Percentiles rank a stretch among this genome's conserved stretches.
Conservation (phyloP, 2,113 vertebrate species). For the Zapus hudsonius region DNA sequence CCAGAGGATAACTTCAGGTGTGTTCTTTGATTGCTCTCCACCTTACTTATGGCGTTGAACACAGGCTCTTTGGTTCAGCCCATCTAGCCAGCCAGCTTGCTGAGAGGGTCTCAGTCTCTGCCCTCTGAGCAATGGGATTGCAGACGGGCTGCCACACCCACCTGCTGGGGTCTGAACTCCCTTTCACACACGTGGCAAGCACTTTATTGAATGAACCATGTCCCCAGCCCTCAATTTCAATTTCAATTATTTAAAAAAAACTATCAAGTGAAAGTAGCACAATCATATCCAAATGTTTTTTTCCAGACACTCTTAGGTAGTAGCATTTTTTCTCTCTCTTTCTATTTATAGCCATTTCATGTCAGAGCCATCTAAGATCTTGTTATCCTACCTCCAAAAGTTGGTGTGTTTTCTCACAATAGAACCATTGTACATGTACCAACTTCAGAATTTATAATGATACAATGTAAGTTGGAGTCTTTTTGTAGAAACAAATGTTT, state of each 20-base stretch:
- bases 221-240: no score
- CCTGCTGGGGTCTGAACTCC: no score
- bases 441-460: not conserved
- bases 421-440: not conserved
- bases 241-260: not conserved
- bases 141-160: no score
- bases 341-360: not conserved
- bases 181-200: no score
- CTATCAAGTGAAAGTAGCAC: slow-evolving; percentile 33
- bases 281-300: not conserved
- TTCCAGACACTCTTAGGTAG: not conserved
- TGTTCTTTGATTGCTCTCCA: no score
- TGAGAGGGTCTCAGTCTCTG: no score
- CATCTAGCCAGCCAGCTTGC: no score
- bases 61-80: no score
- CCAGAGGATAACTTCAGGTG: no score
- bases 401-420: not conserved
- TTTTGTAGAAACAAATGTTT: not conserved
- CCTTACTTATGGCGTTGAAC: no score
- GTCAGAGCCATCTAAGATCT: not conserved
- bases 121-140: no score
- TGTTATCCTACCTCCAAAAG: not conserved
- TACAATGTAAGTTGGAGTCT: not conserved
- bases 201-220: no score
- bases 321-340: not conserved